These are phyloP conservation scores for Mobula hypostoma DNA, from an alignment of 2,113 vertebrate species.

Conservation along the genomic window DNA sequence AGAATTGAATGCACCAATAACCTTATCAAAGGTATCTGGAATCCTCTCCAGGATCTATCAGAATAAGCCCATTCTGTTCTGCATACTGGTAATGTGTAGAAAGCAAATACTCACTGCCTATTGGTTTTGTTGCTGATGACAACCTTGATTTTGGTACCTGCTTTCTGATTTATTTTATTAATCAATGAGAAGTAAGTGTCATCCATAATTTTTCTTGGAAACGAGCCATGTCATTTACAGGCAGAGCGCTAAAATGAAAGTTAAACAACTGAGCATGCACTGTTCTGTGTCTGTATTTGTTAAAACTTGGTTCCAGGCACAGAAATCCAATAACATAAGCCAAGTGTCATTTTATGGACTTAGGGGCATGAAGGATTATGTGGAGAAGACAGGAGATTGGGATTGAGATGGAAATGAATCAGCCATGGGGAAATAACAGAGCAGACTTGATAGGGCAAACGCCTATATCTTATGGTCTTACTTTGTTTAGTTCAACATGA, in stretches of 20 bases:
- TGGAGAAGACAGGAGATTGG: too few species aligned
- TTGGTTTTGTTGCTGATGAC: not conserved
- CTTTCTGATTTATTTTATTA: not conserved
- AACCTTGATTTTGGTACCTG: not conserved
- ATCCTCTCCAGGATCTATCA: not conserved
- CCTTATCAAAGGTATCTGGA: not conserved
- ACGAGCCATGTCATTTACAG: too few species aligned
- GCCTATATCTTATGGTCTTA: too few species aligned
- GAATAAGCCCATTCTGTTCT: not conserved
- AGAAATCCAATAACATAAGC: not conserved
- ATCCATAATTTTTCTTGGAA: too few species aligned
- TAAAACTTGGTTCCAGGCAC: not conserved
- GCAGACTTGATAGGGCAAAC: too few species aligned
- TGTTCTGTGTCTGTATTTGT: not conserved
- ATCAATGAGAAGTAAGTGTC: too few species aligned
- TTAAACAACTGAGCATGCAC: not conserved
- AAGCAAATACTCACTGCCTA: not conserved
- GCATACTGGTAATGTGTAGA: not conserved
- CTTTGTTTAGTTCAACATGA: not conserved
- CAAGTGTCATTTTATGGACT: not conserved
- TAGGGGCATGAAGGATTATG: too few species aligned
- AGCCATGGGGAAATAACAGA: too few species aligned
- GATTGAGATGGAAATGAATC: too few species aligned
- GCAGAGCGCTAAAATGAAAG: not conserved
- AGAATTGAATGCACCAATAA: not conserved